Conservation (phyloP, 2,113 vertebrate species). For the Psettodes erumei region DNA sequence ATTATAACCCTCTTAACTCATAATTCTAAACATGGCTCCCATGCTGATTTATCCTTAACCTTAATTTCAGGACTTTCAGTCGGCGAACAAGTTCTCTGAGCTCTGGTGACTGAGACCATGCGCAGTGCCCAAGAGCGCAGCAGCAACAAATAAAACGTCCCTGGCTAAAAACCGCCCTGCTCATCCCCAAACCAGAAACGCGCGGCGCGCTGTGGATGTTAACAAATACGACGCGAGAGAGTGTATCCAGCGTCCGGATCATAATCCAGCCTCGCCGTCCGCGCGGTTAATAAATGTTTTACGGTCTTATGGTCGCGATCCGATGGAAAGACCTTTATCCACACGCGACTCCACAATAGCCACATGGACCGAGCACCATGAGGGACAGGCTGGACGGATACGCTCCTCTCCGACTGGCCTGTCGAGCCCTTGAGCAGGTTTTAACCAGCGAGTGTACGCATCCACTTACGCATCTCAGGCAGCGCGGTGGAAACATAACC, state of each 20-base stretch:
- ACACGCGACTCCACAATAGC: slow-evolving; percentile 59
- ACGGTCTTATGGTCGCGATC: slow-evolving; percentile 41
- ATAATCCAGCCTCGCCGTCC: slow-evolving; percentile 2
- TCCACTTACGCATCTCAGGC: slow-evolving; percentile 73
- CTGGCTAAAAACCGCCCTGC: slow-evolving; percentile 48
- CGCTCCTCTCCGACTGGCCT: slow-evolving; percentile 58
- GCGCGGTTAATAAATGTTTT: slow-evolving; percentile 52
- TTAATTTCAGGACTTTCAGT: slow-evolving; percentile 33
- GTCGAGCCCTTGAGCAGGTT: slow-evolving; percentile 41
- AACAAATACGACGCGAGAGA: slow-evolving; percentile 5
- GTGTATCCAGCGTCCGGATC: slow-evolving; percentile 27
- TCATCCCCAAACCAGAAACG: slow-evolving; percentile 55
- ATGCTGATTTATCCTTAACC: not conserved
- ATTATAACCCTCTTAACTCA: not conserved
- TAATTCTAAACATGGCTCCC: not conserved
- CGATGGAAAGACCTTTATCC: slow-evolving; percentile 35
- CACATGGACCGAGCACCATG: slow-evolving; percentile 73
- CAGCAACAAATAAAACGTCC: slow-evolving; percentile 57
- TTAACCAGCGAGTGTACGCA: slow-evolving; percentile 43
- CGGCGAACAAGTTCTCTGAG: slow-evolving; percentile 19
- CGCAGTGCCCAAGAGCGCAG: slow-evolving; percentile 67
- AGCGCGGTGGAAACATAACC: slow-evolving; percentile 39
- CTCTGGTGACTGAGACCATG: slow-evolving; percentile 51
- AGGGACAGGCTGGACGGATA: slow-evolving; percentile 52
- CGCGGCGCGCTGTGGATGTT: slow-evolving; percentile 58